These are phyloP conservation scores for Takifugu bimaculatus DNA, from an alignment of 2,113 vertebrate genomes.

Conservation along the genomic window DNA sequence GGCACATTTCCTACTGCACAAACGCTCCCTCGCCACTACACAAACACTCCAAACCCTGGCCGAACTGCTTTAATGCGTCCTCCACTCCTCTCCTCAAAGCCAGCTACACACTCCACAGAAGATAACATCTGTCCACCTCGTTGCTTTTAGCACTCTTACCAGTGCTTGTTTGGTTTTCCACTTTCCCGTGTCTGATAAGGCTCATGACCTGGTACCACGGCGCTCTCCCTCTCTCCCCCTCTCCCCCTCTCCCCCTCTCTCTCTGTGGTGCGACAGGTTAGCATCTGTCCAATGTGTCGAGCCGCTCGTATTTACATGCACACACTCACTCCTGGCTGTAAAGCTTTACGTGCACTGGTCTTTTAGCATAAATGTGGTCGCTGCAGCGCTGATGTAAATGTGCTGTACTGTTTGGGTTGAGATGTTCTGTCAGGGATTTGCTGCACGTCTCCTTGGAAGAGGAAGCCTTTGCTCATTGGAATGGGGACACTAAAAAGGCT, in stretches of 20 bases:
- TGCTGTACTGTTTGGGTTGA: slow-evolving; percentile 53
- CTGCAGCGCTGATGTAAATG: slow-evolving; percentile 51
- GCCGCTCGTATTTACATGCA: too few species aligned
- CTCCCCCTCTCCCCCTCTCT: background rate
- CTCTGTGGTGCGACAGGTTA: slow-evolving; percentile 4
- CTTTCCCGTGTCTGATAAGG: slow-evolving; percentile 48
- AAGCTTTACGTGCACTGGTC: slow-evolving; percentile 28
- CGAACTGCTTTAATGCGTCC: slow-evolving; percentile 24
- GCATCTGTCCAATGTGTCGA: background rate
- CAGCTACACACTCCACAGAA: slow-evolving; percentile 30
- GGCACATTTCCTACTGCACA: slow-evolving; percentile 22
- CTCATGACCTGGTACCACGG: slow-evolving; percentile 24
- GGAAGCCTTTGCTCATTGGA: slow-evolving; percentile 61
- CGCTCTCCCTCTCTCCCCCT: slow-evolving; percentile 10
- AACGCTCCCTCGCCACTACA: slow-evolving; percentile 14
- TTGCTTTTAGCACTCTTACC: slow-evolving; percentile 41
- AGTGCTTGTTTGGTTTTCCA: slow-evolving; percentile 52
- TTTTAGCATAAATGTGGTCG: slow-evolving; percentile 46
- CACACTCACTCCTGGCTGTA: background rate
- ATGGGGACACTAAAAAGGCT: slow-evolving; percentile 59
- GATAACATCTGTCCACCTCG: slow-evolving; percentile 50
- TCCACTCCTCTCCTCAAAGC: slow-evolving; percentile 33
- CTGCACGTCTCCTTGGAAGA: slow-evolving; percentile 30
- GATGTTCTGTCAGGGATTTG: slow-evolving; percentile 51
- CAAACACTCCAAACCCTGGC: slow-evolving; percentile 32